These are phyloP conservation scores for Varecia variegata DNA, from an alignment of 2,797 vertebrate species.

Conservation along the genomic window DNA sequence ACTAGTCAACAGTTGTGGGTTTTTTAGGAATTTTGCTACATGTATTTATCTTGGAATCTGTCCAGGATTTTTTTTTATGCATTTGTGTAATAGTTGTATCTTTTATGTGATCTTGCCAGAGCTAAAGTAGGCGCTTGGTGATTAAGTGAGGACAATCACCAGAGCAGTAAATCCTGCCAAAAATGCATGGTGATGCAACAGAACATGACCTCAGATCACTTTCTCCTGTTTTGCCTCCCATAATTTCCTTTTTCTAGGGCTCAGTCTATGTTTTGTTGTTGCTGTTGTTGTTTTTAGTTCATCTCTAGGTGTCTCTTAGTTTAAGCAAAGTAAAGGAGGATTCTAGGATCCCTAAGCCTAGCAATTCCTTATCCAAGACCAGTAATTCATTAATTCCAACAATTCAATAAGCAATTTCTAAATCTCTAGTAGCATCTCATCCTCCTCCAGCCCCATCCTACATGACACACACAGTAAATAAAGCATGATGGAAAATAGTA, in stretches of 20 bases:
- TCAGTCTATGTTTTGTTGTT: neutral
- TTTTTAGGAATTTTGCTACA: neutral
- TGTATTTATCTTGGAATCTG: neutral
- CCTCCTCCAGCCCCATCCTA: neutral
- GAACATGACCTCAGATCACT: neutral
- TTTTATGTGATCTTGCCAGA: neutral
- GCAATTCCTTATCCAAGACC: neutral
- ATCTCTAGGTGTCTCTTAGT: neutral
- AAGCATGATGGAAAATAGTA: neutral
- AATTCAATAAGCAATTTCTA: neutral
- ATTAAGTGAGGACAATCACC: neutral
- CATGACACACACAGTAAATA: neutral
- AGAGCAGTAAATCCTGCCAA: neutral
- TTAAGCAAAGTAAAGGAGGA: neutral
- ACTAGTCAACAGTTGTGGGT: neutral
- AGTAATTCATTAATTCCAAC: neutral
- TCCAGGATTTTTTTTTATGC: neutral
- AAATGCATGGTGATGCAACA: neutral
- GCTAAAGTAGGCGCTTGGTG: neutral
- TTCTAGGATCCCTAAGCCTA: neutral
- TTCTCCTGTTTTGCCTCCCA: neutral
- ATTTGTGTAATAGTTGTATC: conserved; percentile 2
- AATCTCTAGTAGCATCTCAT: neutral
- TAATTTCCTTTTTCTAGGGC: neutral
- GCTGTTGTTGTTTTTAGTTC: neutral